These are phyloP conservation scores for Papilio helenus DNA, from an alignment of 1,140 invertebrate genomes.

Conservation along the genomic window DNA sequence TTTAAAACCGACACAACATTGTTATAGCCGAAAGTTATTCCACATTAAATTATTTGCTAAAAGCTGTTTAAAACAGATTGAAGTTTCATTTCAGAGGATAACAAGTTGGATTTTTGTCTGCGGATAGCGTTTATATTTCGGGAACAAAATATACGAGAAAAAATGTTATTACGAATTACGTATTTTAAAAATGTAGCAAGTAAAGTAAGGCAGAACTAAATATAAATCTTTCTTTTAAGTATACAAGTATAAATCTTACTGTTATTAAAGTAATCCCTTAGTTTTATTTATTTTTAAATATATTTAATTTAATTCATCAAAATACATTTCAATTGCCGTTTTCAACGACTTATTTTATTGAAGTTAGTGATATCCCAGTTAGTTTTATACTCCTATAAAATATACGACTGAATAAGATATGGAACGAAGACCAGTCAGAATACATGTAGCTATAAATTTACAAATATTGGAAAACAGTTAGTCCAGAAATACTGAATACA, in stretches of 20 bases:
- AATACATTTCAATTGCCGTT: too few species aligned
- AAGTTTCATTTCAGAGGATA: slow-evolving; percentile 21
- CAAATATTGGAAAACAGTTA: slow-evolving; percentile 35
- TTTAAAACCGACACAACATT: not conserved
- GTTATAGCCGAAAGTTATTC: not conserved
- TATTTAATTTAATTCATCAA: too few species aligned
- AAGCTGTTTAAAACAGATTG: slow-evolving; percentile 21
- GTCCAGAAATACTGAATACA: slow-evolving; percentile 28
- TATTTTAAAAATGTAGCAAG: not conserved
- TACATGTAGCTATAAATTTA: slow-evolving; percentile 16
- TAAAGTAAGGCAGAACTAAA: not conserved
- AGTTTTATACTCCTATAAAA: too few species aligned
- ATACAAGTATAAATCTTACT: too few species aligned
- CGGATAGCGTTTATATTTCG: not conserved
- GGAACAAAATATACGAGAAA: not conserved
- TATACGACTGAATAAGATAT: not conserved
- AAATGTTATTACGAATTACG: not conserved
- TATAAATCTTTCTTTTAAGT: not conserved
- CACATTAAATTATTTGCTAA: slow-evolving; percentile 6
- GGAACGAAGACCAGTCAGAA: not conserved
- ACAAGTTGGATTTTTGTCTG: slow-evolving; percentile 21
- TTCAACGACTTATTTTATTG: too few species aligned
- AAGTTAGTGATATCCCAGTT: too few species aligned
- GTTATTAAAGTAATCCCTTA: too few species aligned
- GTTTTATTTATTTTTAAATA: too few species aligned